Conservation (phyloP, 2,888 invertebrate species). For the Lagria hirta region DNA sequence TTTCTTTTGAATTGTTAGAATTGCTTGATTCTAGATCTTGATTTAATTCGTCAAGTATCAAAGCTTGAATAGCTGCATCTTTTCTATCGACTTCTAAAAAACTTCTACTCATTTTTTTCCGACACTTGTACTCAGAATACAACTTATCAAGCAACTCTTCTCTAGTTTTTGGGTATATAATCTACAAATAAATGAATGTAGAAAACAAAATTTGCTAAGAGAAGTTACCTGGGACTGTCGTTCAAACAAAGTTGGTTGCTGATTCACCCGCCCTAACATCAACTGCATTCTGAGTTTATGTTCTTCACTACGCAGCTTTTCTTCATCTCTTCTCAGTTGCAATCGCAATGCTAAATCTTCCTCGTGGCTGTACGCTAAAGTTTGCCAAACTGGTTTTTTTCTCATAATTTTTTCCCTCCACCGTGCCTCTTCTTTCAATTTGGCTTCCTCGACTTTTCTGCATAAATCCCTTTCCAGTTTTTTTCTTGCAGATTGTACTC, state of each 20-base stretch:
- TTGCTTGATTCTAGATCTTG: slow-evolving; percentile 27
- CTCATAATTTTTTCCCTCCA: slow-evolving; percentile 63
- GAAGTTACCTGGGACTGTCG: slow-evolving; percentile 63
- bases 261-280: slow-evolving; percentile 70
- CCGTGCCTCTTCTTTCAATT: slow-evolving; percentile 60
- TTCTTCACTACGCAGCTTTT: slow-evolving; percentile 66
- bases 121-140: slow-evolving; percentile 38
- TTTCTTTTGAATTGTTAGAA: slow-evolving; percentile 30
- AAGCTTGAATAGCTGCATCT: slow-evolving; percentile 53
- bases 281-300: slow-evolving; percentile 71
- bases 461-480: slow-evolving; percentile 66
- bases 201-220: slow-evolving; percentile 3
- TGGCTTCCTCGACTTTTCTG: slow-evolving; percentile 61
- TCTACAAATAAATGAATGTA: slow-evolving; percentile 33
- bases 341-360: slow-evolving; percentile 69
- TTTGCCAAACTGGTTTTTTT: slow-evolving; percentile 70
- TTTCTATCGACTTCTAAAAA: slow-evolving; percentile 50
- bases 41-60: slow-evolving; percentile 49
- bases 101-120: slow-evolving; percentile 36
- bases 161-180: slow-evolving; percentile 45
- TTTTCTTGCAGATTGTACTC: slow-evolving; percentile 64
- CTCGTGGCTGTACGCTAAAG: slow-evolving; percentile 65
- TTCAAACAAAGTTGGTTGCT: slow-evolving; percentile 71
- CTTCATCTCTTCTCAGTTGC: slow-evolving; percentile 68
- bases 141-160: slow-evolving; percentile 44